A percentile compares a stretch with the other conserved stretches of the same genome.
These are phyloP conservation scores for Hafferia zeledoni DNA, from an alignment of 2,797 vertebrate genomes.

Conservation along the genomic window DNA sequence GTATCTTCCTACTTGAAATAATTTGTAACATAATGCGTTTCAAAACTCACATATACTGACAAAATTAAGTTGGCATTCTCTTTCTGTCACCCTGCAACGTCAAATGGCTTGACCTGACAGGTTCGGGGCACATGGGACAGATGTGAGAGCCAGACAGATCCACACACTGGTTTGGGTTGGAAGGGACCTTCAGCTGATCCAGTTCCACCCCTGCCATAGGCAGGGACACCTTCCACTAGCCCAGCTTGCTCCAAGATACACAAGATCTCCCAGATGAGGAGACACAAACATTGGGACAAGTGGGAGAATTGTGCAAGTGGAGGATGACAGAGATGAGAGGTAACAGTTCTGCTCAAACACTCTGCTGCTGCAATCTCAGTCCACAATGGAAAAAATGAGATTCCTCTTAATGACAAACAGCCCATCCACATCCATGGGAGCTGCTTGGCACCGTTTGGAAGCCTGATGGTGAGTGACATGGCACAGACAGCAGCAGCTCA, in stretches of 20 bases:
- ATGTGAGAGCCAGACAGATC: background rate
- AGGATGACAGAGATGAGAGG: background rate
- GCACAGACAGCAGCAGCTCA: fast-evolving
- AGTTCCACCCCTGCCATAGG: background rate
- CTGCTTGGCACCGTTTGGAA: background rate
- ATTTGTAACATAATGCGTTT: fast-evolving
- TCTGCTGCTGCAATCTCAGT: background rate
- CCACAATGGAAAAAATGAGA: background rate
- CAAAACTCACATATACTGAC: fast-evolving
- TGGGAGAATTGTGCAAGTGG: fast-evolving
- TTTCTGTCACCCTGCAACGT: fast-evolving
- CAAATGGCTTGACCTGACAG: background rate
- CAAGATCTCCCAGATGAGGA: background rate
- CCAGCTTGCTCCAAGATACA: background rate
- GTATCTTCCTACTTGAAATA: background rate
- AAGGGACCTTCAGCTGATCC: background rate
- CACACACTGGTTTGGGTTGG: background rate
- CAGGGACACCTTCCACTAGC: background rate
- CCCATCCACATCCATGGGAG: fast-evolving
- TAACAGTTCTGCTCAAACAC: background rate
- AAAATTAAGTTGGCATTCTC: fast-evolving
- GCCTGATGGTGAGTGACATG: fast-evolving
- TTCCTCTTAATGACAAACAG: background rate
- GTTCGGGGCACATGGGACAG: fast-evolving
- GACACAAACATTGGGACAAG: background rate